phyloP scores from a whole-genome alignment of 2,797 vertebrate species.

The Lagocephalus sceleratus region DNA sequence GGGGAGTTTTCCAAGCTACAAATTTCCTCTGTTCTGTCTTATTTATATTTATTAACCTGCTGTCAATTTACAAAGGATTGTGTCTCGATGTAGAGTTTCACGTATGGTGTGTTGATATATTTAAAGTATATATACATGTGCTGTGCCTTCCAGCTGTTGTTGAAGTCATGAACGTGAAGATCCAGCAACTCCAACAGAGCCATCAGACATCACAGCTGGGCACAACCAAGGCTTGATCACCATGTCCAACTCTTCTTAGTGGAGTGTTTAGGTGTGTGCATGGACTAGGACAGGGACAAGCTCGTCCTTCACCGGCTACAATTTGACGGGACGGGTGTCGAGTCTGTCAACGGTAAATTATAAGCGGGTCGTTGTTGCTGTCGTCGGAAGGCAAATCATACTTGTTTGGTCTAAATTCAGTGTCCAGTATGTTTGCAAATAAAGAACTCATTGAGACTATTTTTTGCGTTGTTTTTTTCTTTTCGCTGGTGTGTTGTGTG shows the following conservation, averaged over 20 bases:
- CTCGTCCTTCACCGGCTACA: background rate
- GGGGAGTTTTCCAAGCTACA: too few species aligned
- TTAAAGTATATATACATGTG: background rate
- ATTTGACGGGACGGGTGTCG: background rate
- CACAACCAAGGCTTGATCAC: conserved; percentile 78
- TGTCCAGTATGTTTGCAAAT: conserved; percentile 20
- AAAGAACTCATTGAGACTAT: conserved; percentile 17
- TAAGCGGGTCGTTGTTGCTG: background rate
- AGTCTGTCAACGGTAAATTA: conserved; percentile 11
- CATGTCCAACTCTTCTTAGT: background rate
- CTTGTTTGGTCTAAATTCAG: conserved; percentile 7
- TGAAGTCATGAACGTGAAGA: conserved; percentile 90
- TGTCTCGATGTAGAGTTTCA: too few species aligned
- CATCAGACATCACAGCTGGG: conserved; percentile 78
- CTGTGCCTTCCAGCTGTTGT: conserved; percentile 80
- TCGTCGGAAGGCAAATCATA: conserved; percentile 13
- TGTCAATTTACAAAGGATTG: too few species aligned
- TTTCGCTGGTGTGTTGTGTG: too few species aligned
- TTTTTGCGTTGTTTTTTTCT: background rate
- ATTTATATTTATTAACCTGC: too few species aligned
- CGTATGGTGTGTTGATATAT: too few species aligned
- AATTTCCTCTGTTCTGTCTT: too few species aligned
- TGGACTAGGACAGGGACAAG: too few species aligned
- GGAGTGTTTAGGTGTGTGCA: too few species aligned
- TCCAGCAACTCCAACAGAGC: conserved; percentile 85